Conservation (phyloP, 2,113 vertebrate species). For the Rissa tridactyla region DNA sequence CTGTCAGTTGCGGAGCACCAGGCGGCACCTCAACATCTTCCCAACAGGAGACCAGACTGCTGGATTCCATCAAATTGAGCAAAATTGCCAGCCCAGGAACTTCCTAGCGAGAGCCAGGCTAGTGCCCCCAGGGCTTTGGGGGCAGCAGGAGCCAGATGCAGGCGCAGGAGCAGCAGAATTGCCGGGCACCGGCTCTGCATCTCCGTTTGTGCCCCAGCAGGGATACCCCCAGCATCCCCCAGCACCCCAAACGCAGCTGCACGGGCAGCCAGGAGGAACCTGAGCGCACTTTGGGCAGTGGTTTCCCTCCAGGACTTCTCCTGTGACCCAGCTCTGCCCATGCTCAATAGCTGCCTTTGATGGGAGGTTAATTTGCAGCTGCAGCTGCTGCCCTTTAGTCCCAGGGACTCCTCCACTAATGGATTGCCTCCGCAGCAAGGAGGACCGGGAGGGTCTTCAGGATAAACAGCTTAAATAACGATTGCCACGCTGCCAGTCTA, state of each 20-base stretch:
- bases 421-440: neutral
- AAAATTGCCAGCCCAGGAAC: neutral
- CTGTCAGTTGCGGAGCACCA: accelerated
- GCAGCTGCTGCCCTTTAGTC: neutral
- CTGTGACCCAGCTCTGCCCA: accelerated
- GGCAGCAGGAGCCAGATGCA: accelerated
- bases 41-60: neutral
- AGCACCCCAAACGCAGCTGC: neutral
- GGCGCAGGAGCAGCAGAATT: neutral
- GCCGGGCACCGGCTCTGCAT: neutral
- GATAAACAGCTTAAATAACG: neutral
- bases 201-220: no score
- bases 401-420: neutral
- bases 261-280: neutral
- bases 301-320: neutral
- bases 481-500: neutral
- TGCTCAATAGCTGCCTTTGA: neutral
- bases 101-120: accelerated
- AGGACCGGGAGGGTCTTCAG: neutral
- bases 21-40: neutral
- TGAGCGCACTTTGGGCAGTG: accelerated
- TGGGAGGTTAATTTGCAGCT: neutral
- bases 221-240: neutral
- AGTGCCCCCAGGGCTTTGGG: neutral
- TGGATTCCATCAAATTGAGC: neutral